Percentiles rank a stretch among this genome's conserved stretches.
Conservation (phyloP, 2,888 invertebrate species). For the Prosopocoilus inquinatus region DNA sequence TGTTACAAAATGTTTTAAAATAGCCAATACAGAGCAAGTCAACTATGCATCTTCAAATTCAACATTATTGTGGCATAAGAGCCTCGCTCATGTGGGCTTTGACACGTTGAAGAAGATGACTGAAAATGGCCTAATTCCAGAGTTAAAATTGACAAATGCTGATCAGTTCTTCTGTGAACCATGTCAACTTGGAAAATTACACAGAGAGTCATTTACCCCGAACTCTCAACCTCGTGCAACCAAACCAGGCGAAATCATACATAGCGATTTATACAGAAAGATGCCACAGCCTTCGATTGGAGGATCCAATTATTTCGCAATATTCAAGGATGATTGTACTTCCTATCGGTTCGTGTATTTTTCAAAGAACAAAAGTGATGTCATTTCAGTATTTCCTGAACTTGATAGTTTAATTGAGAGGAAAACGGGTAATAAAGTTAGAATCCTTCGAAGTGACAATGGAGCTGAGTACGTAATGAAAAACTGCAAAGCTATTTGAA, state of each 20-base stretch:
- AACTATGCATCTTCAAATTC: not conserved
- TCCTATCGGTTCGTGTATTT: no score
- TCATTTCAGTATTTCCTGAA: no score
- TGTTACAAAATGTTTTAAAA: conserved; percentile 12
- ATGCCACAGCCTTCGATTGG: not conserved
- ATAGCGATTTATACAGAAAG: not conserved
- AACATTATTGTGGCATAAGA: conserved; percentile 22
- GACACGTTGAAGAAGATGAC: conserved; percentile 23
- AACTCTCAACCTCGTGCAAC: not conserved
- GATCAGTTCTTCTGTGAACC: conserved; percentile 22
- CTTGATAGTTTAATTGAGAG: no score
- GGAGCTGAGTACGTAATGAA: no score
- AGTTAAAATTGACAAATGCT: conserved; percentile 13
- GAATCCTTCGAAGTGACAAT: no score
- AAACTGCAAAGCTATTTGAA: no score
- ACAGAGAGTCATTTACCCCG: no score
- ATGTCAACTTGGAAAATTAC: no score
- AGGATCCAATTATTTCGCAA: no score
- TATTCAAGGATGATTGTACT: no score
- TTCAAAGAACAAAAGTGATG: no score
- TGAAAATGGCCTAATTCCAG: conserved; percentile 18
- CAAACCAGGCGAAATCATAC: not conserved
- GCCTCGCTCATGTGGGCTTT: conserved; percentile 24
- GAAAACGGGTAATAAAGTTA: no score
- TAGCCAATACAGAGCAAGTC: not conserved